Evolutionary conservation across 2,888 invertebrate genomes (phyloP), one percentile per base, ranked within the genome.

Genomic region (Neocrepidodera transversa): DNA sequence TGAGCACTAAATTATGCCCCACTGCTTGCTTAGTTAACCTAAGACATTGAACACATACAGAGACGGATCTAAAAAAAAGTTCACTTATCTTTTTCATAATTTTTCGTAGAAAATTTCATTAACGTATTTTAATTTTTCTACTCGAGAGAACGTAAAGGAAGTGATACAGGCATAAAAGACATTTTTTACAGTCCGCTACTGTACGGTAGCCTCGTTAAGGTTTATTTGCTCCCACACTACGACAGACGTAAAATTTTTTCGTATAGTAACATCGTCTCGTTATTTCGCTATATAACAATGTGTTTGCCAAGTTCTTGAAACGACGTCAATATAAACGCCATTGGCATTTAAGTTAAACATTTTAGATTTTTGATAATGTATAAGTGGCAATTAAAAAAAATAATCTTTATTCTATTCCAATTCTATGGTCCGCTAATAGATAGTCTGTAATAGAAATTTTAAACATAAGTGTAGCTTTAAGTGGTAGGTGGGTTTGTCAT

Each of bases 1-100:
- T 71, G 74, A 72, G 71, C 72, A 70, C 71, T 74, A 71, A 71
- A 74, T 75, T 73, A 72, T 71, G 70, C 69, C 59, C 68, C 66
- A 66, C 63, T 66, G 68, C 62, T 67, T 65, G 49, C 62, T 63
- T 64, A 60, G 62, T 61, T 43, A 62, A 66, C 59, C 50, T 64
- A 62, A 67, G 65, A 64, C 49, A 28, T 40, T 28, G 14, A 10
- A 13, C n/a, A 26, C n/a, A 10, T 14, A 11, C 53, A 53, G 53
- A 42, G 43, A 1, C 26, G 53, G 43, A 43, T 5, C 16, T 8
- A 13, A 17, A 38, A 38, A 23, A 23, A 23, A 23, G 3, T 23
- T 23, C 23, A 23, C 6, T 23, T 23, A 6, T 23, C 5, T 28
- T 2, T 2, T 2, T 28, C 28, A 28, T 28, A 8, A 8, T 10